phyloP scores from a whole-genome alignment of 2,888 invertebrate genomes.

The Belgica antarctica region DNA sequence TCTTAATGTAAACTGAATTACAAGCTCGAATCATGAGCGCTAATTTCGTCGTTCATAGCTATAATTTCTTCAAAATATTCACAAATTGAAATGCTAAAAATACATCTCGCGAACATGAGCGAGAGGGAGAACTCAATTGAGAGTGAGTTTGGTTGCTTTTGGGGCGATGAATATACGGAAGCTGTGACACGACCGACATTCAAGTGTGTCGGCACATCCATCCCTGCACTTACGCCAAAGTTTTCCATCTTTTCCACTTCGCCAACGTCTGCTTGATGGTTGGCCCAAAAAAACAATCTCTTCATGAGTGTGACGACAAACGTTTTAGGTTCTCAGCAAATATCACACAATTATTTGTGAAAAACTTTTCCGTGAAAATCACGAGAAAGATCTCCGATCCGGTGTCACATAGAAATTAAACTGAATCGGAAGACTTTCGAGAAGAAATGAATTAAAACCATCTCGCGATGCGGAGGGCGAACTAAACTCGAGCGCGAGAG shows the following conservation, averaged over 20 bases:
- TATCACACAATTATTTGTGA: constrained; percentile 8
- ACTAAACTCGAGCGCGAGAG: constrained; percentile 2
- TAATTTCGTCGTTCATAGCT: not conserved
- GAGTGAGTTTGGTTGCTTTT: not conserved
- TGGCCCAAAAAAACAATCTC: not conserved
- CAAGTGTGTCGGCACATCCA: no score
- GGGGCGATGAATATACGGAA: not conserved
- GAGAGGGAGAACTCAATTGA: constrained; percentile 15
- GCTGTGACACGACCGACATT: not conserved
- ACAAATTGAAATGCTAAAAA: constrained; percentile 19
- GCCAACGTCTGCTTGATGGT: not conserved
- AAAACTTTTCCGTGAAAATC: not conserved
- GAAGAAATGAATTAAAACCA: not conserved
- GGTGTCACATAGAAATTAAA: constrained; percentile 27
- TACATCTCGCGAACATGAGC: not conserved
- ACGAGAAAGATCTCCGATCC: constrained; percentile 21
- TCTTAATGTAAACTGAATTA: constrained; percentile 27
- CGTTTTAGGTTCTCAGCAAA: not conserved
- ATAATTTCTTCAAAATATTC: not conserved
- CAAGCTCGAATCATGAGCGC: constrained; percentile 1
- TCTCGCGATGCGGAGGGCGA: constrained; percentile 5
- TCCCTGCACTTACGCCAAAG: not conserved
- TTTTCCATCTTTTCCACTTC: not conserved
- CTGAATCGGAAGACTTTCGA: constrained; percentile 21
- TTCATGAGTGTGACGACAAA: not conserved